Evolutionary conservation across 1,140 invertebrate genomes (phyloP), one percentile per base, ranked within the genome.

Genomic region (Zeugodacus cucurbitae): DNA sequence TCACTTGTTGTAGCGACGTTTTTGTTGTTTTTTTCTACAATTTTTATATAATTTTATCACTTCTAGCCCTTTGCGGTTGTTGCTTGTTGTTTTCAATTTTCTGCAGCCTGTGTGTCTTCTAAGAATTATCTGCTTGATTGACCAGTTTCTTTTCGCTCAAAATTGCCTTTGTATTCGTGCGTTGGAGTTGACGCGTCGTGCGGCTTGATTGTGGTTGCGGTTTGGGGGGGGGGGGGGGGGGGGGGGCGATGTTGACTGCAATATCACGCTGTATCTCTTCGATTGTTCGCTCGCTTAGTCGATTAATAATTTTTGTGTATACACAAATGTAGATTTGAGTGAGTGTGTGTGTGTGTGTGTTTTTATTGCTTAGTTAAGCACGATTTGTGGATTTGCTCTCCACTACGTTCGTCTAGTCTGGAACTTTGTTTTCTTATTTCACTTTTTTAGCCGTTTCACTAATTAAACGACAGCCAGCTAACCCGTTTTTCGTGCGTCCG

Each of bases 51-150:
- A 11, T 7, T 54, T 54, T 17, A 20, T n/a, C 48, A 14, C 11
- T 48, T 48, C 11, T 17, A 14, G 4, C 48, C 11, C 48, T 54
- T 48, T 48, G 44, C 14, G 11, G 44, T 48, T 54, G 17, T 4
- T 41, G 37, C 7, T 54, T 54, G 14, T 54, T 54, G 48, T 37
- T 22, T 64, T 32, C 34, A 22, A 1, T 41, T 82, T 82, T 29
- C 34, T 82, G 74, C 44, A n/a, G 32, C 3, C 8, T 67, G 10
- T 14, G 48, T 54, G 34, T 37, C 44, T 82, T 82, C 74, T 82
- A 14, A 82, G 74, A 82, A 82, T 82, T 82, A 41, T 44, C 74
- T 82, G 41, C 74, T 82, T 82, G 74, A 48, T 82, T 26, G 22
- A 82, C 74, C 74, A 82, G 74, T 82, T 82, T 41, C 26, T 82